These are phyloP conservation scores for Cheirogaleus medius DNA, from an alignment of 2,113 vertebrate genomes.

Conservation along the genomic window DNA sequence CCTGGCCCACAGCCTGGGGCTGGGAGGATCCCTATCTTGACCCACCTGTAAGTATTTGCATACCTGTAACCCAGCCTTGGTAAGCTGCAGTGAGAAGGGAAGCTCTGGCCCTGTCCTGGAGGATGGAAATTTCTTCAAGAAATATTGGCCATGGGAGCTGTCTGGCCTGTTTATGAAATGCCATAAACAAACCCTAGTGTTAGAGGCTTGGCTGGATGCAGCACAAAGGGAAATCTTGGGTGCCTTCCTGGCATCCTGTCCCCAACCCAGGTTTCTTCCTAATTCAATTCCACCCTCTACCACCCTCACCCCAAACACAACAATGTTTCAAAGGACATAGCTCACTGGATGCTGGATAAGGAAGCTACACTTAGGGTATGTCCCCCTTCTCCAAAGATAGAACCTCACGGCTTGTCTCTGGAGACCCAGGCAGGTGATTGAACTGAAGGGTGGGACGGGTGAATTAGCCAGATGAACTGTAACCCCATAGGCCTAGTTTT, in stretches of 20 bases:
- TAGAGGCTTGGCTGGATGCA: not conserved
- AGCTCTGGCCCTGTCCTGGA: not conserved
- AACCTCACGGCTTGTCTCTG: not conserved
- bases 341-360: not conserved
- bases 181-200: not conserved
- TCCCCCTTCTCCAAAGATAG: not conserved
- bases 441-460: not conserved
- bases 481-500: not conserved
- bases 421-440: constrained; percentile 2
- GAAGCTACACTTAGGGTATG: not conserved
- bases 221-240: not conserved
- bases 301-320: not conserved
- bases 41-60: not conserved
- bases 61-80: not conserved
- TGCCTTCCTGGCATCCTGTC: not conserved
- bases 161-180: not conserved
- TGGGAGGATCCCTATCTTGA: not conserved
- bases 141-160: not conserved
- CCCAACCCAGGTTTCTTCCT: not conserved
- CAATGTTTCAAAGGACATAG: not conserved
- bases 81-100: not conserved
- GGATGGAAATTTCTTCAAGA: constrained; percentile 51
- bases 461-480: not conserved
- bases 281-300: not conserved
- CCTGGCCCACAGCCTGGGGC: not conserved